Evolutionary conservation across 2,888 invertebrate species (phyloP).

Genomic region (Crematogaster levior): DNA sequence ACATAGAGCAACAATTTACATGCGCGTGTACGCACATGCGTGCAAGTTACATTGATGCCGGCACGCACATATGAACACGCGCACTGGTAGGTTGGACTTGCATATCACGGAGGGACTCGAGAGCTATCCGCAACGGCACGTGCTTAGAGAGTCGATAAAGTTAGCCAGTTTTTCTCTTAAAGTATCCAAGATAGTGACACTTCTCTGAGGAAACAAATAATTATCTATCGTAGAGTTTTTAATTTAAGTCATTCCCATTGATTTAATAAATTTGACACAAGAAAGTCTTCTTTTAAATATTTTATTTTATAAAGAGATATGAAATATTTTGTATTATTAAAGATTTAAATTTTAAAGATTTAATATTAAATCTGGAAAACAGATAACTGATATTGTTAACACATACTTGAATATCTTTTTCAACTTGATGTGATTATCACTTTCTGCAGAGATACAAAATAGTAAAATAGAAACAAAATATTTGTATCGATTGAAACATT

Average conservation of each 20-base stretch:
- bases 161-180: background rate
- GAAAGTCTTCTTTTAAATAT: background rate
- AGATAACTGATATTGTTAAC: background rate
- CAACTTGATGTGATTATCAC: background rate
- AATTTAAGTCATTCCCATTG: background rate
- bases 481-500: background rate
- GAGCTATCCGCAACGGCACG: slow-evolving; percentile 35
- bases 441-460: too few species aligned
- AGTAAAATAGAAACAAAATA: background rate
- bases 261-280: background rate
- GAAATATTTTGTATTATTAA: too few species aligned
- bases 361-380: background rate
- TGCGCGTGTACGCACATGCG: slow-evolving; percentile 53
- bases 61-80: slow-evolving; percentile 53
- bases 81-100: background rate
- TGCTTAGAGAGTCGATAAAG: slow-evolving; percentile 1
- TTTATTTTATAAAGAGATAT: too few species aligned
- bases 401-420: background rate
- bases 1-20: slow-evolving; percentile 64
- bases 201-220: background rate
- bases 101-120: background rate
- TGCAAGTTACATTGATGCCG: slow-evolving; percentile 14
- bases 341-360: background rate
- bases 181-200: background rate
- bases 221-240: slow-evolving; percentile 1